phyloP scores from a whole-genome alignment of 2,113 vertebrate species.

The Siniperca chuatsi region DNA sequence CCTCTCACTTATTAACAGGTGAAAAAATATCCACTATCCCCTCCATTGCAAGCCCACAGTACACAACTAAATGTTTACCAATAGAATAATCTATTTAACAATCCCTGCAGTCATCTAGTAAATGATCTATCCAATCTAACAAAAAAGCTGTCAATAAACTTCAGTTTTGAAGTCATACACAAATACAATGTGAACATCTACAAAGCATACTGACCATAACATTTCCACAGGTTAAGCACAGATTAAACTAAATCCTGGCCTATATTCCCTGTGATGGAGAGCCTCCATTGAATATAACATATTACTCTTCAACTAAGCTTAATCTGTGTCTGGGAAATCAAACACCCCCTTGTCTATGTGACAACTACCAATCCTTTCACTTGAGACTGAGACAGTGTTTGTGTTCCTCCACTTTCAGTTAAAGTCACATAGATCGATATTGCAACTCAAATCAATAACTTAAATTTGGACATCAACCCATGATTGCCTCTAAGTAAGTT shows the following conservation, averaged over 20 bases:
- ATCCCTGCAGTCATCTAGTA: conserved; percentile 1
- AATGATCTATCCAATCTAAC: background rate
- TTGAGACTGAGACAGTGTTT: conserved; percentile 15
- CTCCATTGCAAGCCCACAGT: conserved; percentile 8
- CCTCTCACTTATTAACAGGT: conserved; percentile 61
- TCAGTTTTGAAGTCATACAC: conserved; percentile 14
- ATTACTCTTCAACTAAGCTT: conserved; percentile 65
- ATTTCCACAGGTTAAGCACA: conserved; percentile 65
- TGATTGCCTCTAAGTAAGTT: background rate
- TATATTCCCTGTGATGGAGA: conserved; percentile 56
- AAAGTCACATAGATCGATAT: background rate
- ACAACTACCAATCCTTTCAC: conserved; percentile 19
- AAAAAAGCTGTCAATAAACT: background rate
- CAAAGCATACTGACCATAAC: conserved; percentile 21
- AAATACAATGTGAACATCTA: conserved; percentile 30
- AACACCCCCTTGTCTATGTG: background rate
- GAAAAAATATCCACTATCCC: conserved; percentile 47
- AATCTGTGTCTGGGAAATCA: conserved; percentile 72
- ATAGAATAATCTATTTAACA: conserved; percentile 4
- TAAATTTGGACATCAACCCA: background rate
- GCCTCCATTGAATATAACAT: conserved; percentile 56
- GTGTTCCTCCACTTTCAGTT: conserved; percentile 33
- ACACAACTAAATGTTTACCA: conserved; percentile 8
- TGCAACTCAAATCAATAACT: conserved; percentile 2
- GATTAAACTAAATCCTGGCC: conserved; percentile 72